Evolutionary conservation across 2,888 invertebrate genomes (phyloP).

Genomic region (Choristoneura rosaceana): DNA sequence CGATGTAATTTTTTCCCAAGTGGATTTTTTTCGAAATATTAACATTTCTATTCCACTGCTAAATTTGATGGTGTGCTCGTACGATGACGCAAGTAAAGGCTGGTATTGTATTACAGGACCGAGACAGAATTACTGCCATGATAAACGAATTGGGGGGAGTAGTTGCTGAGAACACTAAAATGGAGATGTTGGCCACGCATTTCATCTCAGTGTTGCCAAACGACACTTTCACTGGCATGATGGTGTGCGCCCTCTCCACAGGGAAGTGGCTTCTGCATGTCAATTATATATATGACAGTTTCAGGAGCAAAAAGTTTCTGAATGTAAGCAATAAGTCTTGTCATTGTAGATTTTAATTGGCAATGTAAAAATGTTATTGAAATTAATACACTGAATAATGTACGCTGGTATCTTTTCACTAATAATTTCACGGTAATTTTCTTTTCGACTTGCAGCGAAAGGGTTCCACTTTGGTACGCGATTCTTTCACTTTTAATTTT

Average conservation of each 20-base stretch:
- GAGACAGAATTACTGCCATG: constrained; percentile 74
- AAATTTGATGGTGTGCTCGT: too few relatives aligned
- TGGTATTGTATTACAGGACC: constrained; percentile 60
- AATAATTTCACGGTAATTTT: too few relatives aligned
- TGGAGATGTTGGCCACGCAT: constrained; percentile 82
- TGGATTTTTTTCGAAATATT: too few relatives aligned
- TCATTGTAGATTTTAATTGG: too few relatives aligned
- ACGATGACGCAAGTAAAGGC: too few relatives aligned
- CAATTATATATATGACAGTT: constrained; percentile 78
- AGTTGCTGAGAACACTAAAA: constrained; percentile 80
- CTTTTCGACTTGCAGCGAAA: too few relatives aligned
- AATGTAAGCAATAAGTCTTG: constrained; percentile 56
- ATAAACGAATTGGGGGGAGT: constrained; percentile 78
- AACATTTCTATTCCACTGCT: too few relatives aligned
- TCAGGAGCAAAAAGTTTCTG: constrained; percentile 76
- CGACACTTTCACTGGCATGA: constrained; percentile 80
- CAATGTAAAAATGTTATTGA: too few relatives aligned
- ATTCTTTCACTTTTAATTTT: neutral
- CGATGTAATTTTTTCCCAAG: too few relatives aligned
- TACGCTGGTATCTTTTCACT: too few relatives aligned
- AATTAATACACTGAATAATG: too few relatives aligned
- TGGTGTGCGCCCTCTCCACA: constrained; percentile 79
- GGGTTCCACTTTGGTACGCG: too few relatives aligned
- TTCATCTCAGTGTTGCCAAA: constrained; percentile 74
- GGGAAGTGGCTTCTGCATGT: constrained; percentile 79